Evolutionary conservation across 1,140 invertebrate genomes (phyloP).

Genomic region (Pseudomyrmex dendroicus): DNA sequence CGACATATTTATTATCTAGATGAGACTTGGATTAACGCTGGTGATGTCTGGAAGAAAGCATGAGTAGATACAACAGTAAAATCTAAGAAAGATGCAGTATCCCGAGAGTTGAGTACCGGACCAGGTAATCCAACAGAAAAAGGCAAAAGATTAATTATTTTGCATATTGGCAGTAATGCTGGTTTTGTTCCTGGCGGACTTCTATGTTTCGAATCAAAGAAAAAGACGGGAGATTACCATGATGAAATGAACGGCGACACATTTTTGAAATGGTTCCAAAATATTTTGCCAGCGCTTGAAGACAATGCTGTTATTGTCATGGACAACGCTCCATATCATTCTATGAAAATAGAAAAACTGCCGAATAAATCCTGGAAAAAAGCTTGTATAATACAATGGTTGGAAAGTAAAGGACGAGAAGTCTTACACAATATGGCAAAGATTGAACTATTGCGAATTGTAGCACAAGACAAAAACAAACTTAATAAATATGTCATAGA

Average conservation of each 20-base stretch:
- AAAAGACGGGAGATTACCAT: background rate
- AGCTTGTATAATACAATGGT: constrained; percentile 6
- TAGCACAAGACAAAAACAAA: background rate
- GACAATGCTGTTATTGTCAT: constrained; percentile 10
- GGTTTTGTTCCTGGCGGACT: constrained; percentile 29
- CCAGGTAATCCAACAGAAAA: background rate
- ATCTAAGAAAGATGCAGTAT: background rate
- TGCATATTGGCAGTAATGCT: constrained; percentile 23
- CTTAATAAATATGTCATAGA: constrained; percentile 29
- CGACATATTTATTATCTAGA: background rate
- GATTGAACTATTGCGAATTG: constrained; percentile 4
- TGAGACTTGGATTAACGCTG: constrained; percentile 1
- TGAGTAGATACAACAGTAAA: background rate
- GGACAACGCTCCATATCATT: constrained; percentile 29
- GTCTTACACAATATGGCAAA: background rate
- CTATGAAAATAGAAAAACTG: background rate
- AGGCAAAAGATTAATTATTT: constrained; percentile 22
- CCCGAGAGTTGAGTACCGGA: background rate
- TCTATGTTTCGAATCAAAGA: constrained; percentile 11
- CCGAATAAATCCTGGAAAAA: constrained; percentile 1
- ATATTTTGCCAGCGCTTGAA: background rate
- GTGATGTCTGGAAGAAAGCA: background rate
- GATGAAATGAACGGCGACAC: background rate
- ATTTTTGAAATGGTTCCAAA: constrained; percentile 5
- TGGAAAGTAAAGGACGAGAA: constrained; percentile 6